Base-by-base conservation (phyloP, 2,113 vertebrate species). In the Cathartes aura region DNA sequence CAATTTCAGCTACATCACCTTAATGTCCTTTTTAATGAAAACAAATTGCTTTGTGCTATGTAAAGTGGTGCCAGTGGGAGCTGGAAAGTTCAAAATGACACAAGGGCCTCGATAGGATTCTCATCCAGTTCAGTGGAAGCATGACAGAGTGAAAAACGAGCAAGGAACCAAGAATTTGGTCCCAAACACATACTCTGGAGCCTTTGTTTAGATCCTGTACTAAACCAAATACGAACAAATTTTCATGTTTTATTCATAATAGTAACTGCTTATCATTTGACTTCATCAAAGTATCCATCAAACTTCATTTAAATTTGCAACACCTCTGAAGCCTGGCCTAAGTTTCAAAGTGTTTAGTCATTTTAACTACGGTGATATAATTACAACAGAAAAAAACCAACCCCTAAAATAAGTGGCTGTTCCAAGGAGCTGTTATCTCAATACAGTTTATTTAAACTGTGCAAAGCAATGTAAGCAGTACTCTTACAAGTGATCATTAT, bases 1-100 rank as follows among this genome's bases (percentile, higher is more conserved):
- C 45, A 82, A 92, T 92, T 94, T 83, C 92, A 80, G 74, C 71
- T 90, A 36, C 82, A 82, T 82, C 80, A 83, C 86, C 52, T 84
- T 89, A 95, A 95, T 92, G 90, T 89, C 66, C 60, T 94, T 95
- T 92, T 59, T 94, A 93, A 95, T 89, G 88, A 92, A 93, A 96
- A 96, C 71, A 95, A 91, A 96, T 93, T 63, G 81, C n/a, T 92
- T 74, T 95, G 55, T 90, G 53, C 34, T 89, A 75, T 92, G 66
- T 81, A 53, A 87, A 87, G 63, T 68, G 68, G 34, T 89, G 66
- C 83, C 89, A 84, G 58, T 45, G 71, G 58, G 84, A 93, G 55
- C 56, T 71, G 42, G 21, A 88, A 96, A 95, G 84, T 82, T 96
- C 63, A 95, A 93, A 96, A 81, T 67, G 34, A 90, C 73, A 91